Conservation (phyloP, 2,113 vertebrate genomes). For the Nerophis lumbriciformis region DNA sequence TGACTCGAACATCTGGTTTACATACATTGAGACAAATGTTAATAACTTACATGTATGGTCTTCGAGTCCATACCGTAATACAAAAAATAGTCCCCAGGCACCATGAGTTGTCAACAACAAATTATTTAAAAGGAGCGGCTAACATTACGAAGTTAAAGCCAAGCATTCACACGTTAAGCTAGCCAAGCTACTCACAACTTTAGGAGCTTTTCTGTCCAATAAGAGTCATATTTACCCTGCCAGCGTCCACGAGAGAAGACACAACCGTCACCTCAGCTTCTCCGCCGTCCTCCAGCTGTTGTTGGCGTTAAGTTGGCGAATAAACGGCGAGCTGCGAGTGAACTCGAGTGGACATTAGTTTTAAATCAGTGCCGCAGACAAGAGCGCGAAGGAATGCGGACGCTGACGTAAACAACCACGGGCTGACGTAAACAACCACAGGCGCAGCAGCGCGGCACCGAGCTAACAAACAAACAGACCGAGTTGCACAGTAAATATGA, state of each 20-base stretch:
- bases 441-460: not conserved
- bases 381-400: constrained; percentile 58
- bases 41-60: too few species aligned
- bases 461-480: not conserved
- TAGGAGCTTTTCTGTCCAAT: not conserved
- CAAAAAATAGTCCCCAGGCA: too few species aligned
- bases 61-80: too few species aligned
- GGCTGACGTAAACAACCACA: constrained; percentile 36
- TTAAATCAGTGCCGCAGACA: constrained; percentile 34
- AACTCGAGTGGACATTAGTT: constrained; percentile 34
- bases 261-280: constrained; percentile 3
- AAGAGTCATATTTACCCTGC: constrained; percentile 29
- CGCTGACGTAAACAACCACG: constrained; percentile 47
- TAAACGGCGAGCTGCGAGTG: not conserved
- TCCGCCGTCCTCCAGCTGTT: constrained; percentile 3
- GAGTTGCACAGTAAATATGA: not conserved
- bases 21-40: too few species aligned
- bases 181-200: constrained; percentile 19
- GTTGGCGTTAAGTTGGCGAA: not conserved
- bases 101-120: not conserved
- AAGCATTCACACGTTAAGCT: not conserved
- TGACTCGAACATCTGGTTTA: not conserved
- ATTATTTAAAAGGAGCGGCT: not conserved
- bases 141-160: not conserved
- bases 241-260: constrained; percentile 25